Conservation (phyloP, 64 coral and sea anemone genomes). For the Orbicella faveolata region DNA sequence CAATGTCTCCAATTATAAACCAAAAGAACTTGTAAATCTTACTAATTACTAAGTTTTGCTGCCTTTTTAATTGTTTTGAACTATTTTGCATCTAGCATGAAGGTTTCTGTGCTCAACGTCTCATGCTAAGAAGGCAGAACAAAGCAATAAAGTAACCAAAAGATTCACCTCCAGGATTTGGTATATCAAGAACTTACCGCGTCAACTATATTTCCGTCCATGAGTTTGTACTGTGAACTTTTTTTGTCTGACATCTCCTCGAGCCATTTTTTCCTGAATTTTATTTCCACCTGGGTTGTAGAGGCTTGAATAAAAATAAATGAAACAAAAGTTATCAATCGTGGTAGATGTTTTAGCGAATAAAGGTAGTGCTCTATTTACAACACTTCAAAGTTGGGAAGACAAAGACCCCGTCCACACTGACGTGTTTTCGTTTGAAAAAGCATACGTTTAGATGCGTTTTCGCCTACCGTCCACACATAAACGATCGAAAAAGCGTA, state of each 20-base stretch:
- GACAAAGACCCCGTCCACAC: no score
- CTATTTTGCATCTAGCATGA: neutral
- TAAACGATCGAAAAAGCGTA: no score
- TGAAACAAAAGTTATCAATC: neutral
- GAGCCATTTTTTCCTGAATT: constrained; percentile 61
- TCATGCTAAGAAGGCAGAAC: neutral
- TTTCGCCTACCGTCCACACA: no score
- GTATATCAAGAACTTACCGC: constrained; percentile 22
- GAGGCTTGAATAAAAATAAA: constrained; percentile 28
- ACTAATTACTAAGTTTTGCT: no score
- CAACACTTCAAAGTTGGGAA: neutral
- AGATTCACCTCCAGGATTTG: neutral
- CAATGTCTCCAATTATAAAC: no score
- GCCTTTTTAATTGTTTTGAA: no score
- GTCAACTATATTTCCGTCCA: constrained; percentile 69
- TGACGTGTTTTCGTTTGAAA: no score
- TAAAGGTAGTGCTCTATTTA: neutral
- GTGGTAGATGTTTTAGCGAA: neutral
- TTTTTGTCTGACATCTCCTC: constrained; percentile 28
- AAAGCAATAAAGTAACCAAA: neutral
- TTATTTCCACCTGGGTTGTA: constrained; percentile 49
- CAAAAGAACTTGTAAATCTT: no score
- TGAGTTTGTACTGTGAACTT: constrained; percentile 51
- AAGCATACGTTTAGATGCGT: no score
- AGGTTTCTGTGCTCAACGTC: neutral